These are phyloP conservation scores for Gadus chalcogrammus DNA, from an alignment of 2,113 vertebrate species.

Conservation along the genomic window DNA sequence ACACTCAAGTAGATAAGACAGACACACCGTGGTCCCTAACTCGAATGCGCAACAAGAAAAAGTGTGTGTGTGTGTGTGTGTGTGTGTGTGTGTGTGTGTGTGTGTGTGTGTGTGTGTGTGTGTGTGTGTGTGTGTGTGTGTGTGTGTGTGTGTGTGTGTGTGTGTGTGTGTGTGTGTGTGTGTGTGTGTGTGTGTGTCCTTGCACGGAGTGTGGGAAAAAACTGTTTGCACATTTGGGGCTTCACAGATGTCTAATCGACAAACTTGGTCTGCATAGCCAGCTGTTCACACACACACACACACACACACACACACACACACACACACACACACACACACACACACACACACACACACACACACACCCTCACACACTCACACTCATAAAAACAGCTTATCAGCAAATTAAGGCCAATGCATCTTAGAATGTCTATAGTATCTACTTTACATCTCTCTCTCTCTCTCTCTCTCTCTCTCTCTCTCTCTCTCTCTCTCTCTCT, in stretches of 20 bases:
- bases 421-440: too few relatives aligned
- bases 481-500: too few relatives aligned
- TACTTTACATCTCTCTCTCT: too few relatives aligned
- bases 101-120: too few relatives aligned
- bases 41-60: neutral
- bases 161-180: slow-evolving; percentile 14
- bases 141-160: slow-evolving; percentile 19
- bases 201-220: slow-evolving; percentile 42
- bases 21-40: slow-evolving; percentile 3
- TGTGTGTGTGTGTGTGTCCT: slow-evolving; percentile 22
- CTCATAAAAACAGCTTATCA: too few relatives aligned
- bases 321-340: neutral
- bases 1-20: too few relatives aligned
- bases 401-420: too few relatives aligned
- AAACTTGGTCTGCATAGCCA: slow-evolving; percentile 35
- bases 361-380: too few relatives aligned
- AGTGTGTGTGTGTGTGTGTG: too few relatives aligned
- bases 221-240: slow-evolving; percentile 36
- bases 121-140: slow-evolving; percentile 2
- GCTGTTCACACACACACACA: slow-evolving; percentile 39
- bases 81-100: too few relatives aligned
- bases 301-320: slow-evolving; percentile 5
- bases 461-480: too few relatives aligned
- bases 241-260: slow-evolving; percentile 36
- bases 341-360: slow-evolving; percentile 7